Evolutionary conservation across 2,797 vertebrate genomes (phyloP).

Genomic region (Coracias cyanogaster): DNA sequence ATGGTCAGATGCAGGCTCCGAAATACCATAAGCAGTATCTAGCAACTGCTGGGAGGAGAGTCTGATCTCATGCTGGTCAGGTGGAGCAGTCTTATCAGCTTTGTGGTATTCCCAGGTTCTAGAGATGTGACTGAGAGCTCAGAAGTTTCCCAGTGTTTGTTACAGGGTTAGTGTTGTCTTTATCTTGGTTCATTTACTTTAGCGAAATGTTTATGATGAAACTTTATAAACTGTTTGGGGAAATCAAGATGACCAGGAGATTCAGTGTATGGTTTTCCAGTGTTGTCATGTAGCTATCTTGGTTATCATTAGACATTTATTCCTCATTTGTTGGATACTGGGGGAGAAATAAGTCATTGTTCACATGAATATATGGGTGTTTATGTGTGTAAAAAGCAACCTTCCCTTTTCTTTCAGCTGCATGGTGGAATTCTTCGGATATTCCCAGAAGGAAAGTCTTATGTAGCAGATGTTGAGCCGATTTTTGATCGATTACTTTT

Average conservation of each 20-base stretch:
- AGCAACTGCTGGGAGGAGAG: background rate
- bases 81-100: background rate
- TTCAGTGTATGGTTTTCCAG: background rate
- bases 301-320: background rate
- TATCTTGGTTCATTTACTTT: background rate
- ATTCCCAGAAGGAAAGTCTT: constrained; percentile 91
- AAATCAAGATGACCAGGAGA: background rate
- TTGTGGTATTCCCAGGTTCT: background rate
- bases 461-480: constrained; percentile 89
- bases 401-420: constrained; percentile 77
- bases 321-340: background rate
- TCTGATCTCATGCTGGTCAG: background rate
- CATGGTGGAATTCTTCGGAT: constrained; percentile 92
- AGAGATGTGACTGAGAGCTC: background rate
- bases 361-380: background rate
- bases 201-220: background rate
- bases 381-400: background rate
- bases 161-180: background rate
- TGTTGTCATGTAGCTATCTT: background rate
- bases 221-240: background rate
- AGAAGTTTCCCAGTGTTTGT: background rate
- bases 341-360: background rate
- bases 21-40: background rate
- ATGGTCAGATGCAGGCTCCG: background rate
- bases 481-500: constrained; percentile 93